phyloP scores from a whole-genome alignment of 2,113 vertebrate genomes.

The Alligator sinensis region DNA sequence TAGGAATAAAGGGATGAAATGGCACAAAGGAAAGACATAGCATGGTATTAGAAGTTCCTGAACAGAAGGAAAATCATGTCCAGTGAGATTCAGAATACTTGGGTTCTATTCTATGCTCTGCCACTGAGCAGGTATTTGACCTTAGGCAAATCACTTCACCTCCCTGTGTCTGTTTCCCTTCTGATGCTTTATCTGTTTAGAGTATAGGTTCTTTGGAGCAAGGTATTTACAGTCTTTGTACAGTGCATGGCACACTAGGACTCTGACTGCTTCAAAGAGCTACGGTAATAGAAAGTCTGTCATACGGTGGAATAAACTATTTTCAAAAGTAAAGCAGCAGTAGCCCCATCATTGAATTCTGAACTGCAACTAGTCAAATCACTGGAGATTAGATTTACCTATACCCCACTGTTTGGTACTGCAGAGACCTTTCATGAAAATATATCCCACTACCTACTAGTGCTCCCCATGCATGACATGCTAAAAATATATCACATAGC shows the following conservation, averaged over 20 bases:
- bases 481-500: too few relatives aligned
- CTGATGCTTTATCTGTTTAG: background rate
- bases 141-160: background rate
- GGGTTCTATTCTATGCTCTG: background rate
- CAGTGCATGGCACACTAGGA: background rate
- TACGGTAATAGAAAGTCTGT: background rate
- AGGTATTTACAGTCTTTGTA: background rate
- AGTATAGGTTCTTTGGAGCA: background rate
- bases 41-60: rapidly evolving
- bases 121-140: rapidly evolving
- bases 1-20: background rate
- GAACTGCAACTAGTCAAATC: background rate
- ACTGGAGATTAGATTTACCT: too few relatives aligned
- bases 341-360: background rate
- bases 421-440: too few relatives aligned
- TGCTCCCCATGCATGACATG: too few relatives aligned
- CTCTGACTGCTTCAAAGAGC: background rate
- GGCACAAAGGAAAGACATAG: background rate
- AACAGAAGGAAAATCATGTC: rapidly evolving
- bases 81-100: background rate
- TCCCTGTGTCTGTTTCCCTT: background rate
- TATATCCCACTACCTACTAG: too few relatives aligned
- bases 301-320: background rate
- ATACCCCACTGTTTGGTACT: too few relatives aligned
- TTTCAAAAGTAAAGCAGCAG: background rate